phyloP scores from a whole-genome alignment of 2,888 invertebrate genomes.

The Drosophila pullipes region DNA sequence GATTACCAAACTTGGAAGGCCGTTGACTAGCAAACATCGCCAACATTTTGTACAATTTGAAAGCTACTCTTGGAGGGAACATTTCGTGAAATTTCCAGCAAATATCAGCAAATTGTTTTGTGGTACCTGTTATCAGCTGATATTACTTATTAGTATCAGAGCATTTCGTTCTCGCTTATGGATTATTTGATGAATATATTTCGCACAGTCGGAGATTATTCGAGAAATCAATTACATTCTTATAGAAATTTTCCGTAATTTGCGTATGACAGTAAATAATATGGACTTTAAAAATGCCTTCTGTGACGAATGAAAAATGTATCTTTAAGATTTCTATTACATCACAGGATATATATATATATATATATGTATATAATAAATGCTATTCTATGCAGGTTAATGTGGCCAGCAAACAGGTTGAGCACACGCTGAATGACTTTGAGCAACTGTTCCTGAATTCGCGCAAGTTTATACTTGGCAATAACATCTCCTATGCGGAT shows the following conservation, averaged over 20 bases:
- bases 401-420: conserved; percentile 86
- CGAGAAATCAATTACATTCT: neutral
- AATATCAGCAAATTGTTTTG: neutral
- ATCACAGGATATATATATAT: neutral
- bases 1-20: neutral
- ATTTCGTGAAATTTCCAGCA: neutral
- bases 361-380: too few relatives aligned
- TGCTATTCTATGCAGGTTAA: conserved; percentile 66
- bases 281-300: neutral
- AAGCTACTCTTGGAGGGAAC: too few relatives aligned
- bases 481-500: conserved; percentile 90
- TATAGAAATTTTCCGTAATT: neutral
- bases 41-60: neutral
- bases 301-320: neutral
- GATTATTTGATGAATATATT: neutral
- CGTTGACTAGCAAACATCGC: neutral
- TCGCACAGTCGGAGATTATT: neutral
- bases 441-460: conserved; percentile 86
- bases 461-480: conserved; percentile 87
- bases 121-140: neutral
- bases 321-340: neutral
- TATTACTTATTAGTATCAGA: neutral
- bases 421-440: conserved; percentile 87
- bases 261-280: neutral
- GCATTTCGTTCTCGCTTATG: neutral